Base-by-base conservation (phyloP, 1,140 invertebrate species). In the Cheumatopsyche charites region DNA sequence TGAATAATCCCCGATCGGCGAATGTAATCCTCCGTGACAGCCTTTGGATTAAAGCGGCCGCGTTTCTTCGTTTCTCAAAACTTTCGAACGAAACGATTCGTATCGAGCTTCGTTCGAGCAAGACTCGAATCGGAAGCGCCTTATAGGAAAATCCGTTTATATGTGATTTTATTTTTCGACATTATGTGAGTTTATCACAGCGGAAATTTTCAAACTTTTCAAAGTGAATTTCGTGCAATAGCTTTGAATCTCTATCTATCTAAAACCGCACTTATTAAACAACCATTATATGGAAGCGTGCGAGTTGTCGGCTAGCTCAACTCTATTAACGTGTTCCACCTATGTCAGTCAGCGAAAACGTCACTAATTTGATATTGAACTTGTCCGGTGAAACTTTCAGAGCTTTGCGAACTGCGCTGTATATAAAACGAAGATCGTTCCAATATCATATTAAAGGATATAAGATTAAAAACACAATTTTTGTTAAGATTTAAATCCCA, bases 21-120 rank as follows among this genome's bases (percentile, higher is more conserved):
- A 68, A 58, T 68, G 67, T 68, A 68, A 68, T 68, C 67, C 49
- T 36, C 47, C 29, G 29, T 58, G 67, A 68, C 67, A 68, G 47
- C 45, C 67, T 68, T 41, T 17, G 49, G 67, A 68, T 68, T 55
- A 68, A 55, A 58, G 21, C 67, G 29, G 29, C 29, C 29, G 29
- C 29, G 29, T 36, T 36, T 36, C 17, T 23, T 25, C 36, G 36
- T 55, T 36, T 26, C 29, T 11, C 29, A 67, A 49, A 67, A 7
- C 25, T 67, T 67, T 23, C 26, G 65, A 47, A 49, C 25, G 43
- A 49, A 41, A 66, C 19, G 41, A 19, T 23, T 42, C n/a, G n/a
- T n/a, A n/a, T n/a, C n/a, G n/a, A n/a, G n/a, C n/a, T n/a, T n/a
- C n/a, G n/a, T n/a, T n/a, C n/a, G n/a, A n/a, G n/a, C n/a, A n/a